Conservation (phyloP, 2,113 vertebrate genomes). For the Eolophus roseicapilla region DNA sequence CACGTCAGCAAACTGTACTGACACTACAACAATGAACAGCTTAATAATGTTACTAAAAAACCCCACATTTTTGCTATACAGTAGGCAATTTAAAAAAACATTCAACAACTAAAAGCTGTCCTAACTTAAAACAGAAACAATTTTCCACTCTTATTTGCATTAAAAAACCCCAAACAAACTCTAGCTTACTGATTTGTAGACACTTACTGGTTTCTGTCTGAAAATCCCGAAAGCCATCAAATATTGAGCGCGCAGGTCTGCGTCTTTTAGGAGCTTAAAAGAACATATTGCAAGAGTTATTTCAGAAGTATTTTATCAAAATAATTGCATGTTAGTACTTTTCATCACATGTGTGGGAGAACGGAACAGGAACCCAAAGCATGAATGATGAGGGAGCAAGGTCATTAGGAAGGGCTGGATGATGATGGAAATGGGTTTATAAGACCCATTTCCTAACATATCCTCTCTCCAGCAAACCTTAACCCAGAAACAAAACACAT, state of each 20-base stretch:
- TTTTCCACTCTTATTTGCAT: background rate
- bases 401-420: background rate
- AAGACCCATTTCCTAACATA: background rate
- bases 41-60: background rate
- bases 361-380: background rate
- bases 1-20: background rate
- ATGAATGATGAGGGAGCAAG: background rate
- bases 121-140: background rate
- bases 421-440: background rate
- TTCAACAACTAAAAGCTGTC: background rate
- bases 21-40: background rate
- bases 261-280: slow-evolving; percentile 92
- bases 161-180: background rate
- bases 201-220: slow-evolving; percentile 97
- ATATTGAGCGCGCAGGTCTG: slow-evolving; percentile 95
- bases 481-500: background rate
- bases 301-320: background rate
- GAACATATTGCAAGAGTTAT: background rate
- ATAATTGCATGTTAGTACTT: background rate
- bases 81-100: background rate
- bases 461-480: background rate
- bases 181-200: slow-evolving; percentile 43
- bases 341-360: fast-evolving
- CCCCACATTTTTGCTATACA: background rate
- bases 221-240: slow-evolving; percentile 98